Conservation (phyloP, 2,888 invertebrate species). For the Eulithis prunata region DNA sequence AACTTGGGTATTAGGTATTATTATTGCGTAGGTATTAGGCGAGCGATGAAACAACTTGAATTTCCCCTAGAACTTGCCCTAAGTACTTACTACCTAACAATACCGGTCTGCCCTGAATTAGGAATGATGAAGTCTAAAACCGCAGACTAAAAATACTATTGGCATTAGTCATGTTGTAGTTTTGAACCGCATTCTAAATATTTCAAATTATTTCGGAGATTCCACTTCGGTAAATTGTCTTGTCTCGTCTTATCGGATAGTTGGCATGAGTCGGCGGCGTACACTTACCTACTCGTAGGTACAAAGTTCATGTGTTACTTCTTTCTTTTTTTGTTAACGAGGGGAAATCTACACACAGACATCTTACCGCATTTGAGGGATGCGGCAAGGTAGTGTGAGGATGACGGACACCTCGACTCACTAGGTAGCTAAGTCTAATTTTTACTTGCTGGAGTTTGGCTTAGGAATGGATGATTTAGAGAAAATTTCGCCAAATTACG, state of each 20-base stretch:
- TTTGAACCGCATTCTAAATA: constrained; percentile 42
- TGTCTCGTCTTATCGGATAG: constrained; percentile 59
- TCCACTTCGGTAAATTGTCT: constrained; percentile 51
- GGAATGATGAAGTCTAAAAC: constrained; percentile 33
- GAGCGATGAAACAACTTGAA: constrained; percentile 59
- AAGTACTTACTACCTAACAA: constrained; percentile 32
- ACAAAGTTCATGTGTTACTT: neutral
- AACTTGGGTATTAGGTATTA: no score
- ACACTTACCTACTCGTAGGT: neutral
- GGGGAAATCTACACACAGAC: no score
- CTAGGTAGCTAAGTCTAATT: no score
- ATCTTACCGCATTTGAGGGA: no score
- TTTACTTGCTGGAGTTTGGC: neutral
- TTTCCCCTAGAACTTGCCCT: constrained; percentile 21
- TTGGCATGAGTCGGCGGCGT: constrained; percentile 30
- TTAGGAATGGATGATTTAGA: neutral
- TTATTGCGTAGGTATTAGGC: constrained; percentile 50
- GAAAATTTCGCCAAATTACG: neutral
- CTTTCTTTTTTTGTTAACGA: no score
- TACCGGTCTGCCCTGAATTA: constrained; percentile 42
- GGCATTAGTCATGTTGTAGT: constrained; percentile 45
- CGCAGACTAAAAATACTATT: constrained; percentile 22
- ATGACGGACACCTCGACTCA: no score
- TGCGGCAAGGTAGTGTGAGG: no score
- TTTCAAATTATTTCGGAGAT: constrained; percentile 46